These are phyloP conservation scores for Reinhardtius hippoglossoides DNA, from an alignment of 2,113 vertebrate genomes.

Conservation along the genomic window DNA sequence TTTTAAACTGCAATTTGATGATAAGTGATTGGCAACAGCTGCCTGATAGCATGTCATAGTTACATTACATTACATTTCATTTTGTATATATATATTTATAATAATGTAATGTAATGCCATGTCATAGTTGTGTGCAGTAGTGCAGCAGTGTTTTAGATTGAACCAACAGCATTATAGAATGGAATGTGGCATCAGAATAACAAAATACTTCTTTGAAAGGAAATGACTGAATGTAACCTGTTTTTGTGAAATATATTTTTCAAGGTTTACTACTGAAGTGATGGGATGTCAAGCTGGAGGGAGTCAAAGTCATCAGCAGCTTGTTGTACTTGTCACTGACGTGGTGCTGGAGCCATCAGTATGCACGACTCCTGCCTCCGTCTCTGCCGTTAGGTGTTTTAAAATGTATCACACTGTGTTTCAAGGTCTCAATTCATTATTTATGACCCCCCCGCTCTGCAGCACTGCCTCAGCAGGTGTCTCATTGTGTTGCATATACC, in stretches of 20 bases:
- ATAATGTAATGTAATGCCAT: not conserved
- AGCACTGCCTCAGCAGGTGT: constrained; percentile 55
- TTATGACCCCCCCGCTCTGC: constrained; percentile 57
- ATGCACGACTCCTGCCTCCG: constrained; percentile 29
- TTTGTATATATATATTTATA: too few relatives aligned
- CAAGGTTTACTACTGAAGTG: not conserved
- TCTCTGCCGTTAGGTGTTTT: constrained; percentile 34
- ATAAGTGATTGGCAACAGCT: too few relatives aligned
- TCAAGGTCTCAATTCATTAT: constrained; percentile 63
- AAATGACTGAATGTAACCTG: not conserved
- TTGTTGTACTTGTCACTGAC: constrained; percentile 8
- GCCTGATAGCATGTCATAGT: not conserved
- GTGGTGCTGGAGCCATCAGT: constrained; percentile 39
- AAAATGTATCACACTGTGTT: constrained; percentile 51
- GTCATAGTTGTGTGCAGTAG: not conserved
- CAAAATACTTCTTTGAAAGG: not conserved
- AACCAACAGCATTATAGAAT: not conserved
- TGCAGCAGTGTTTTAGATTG: not conserved
- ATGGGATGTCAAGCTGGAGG: not conserved
- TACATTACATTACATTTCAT: too few relatives aligned
- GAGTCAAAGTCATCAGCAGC: constrained; percentile 9
- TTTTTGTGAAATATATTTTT: not conserved
- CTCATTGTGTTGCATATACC: constrained; percentile 50
- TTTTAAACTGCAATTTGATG: too few relatives aligned
- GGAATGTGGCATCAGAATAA: not conserved